phyloP scores from a whole-genome alignment of 2,888 invertebrate species.

The Leucophenga maculata region DNA sequence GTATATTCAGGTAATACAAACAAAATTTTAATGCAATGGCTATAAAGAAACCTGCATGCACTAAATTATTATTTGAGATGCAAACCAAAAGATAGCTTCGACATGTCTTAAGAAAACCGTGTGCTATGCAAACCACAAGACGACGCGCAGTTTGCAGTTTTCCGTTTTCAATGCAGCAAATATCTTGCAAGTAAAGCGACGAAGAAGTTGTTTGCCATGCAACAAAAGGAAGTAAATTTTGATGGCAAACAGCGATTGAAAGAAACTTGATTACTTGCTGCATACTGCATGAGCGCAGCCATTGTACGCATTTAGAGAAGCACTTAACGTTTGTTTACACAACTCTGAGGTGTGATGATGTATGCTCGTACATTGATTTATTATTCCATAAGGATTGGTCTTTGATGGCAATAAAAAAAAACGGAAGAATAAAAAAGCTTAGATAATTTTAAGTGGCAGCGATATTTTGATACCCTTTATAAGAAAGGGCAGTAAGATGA shows the following conservation, averaged over 20 bases:
- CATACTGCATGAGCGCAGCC: constrained; percentile 68
- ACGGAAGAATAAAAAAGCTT: not conserved
- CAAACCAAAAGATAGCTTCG: constrained; percentile 38
- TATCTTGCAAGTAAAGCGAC: no score
- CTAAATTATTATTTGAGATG: constrained; percentile 37
- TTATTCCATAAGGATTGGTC: constrained; percentile 5
- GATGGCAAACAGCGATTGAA: constrained; percentile 72
- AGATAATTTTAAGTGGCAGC: no score
- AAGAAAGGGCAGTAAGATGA: no score
- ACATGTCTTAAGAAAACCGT: constrained; percentile 33
- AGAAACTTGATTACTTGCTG: constrained; percentile 71
- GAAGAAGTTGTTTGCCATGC: no score
- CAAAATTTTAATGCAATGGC: not conserved
- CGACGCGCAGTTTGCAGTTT: not conserved
- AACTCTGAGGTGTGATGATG: constrained; percentile 13
- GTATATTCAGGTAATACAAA: not conserved
- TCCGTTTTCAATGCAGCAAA: no score
- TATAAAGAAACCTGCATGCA: constrained; percentile 12
- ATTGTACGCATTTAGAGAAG: constrained; percentile 2
- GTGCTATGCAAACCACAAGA: not conserved
- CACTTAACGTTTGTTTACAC: constrained; percentile 14
- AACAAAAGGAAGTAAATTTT: constrained; percentile 56
- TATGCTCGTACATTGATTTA: constrained; percentile 16
- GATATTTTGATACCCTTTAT: no score
- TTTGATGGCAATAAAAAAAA: not conserved